Evolutionary conservation across 2,113 vertebrate species (phyloP), one percentile per base, ranked within the genome.

Genomic region (Channa argus): DNA sequence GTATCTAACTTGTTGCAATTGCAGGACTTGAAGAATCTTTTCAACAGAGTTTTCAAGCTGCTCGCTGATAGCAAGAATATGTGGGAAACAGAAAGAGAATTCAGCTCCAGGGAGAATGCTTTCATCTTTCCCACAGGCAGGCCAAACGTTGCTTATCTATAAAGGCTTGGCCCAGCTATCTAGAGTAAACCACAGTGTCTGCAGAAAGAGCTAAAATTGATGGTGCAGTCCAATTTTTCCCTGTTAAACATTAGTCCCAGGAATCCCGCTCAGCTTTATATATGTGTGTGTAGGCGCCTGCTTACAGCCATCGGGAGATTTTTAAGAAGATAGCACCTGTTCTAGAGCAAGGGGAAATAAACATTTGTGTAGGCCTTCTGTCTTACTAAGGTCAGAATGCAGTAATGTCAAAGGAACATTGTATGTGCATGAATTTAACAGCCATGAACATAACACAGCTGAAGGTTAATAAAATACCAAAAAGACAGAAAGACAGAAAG

Each of bases 181-280:
- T 89, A 81, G 79, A 87, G 84, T 86, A 88, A 89, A 91, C 85
- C 80, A 80, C 83, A 60, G 75, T 61, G 77, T 89, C 88, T 81
- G 84, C 86, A 85, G 62, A 74, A 72, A 74, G 74, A 84, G 85
- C 73, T 71, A 37, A 73, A 88, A 86, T 80, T 86, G 84, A 89
- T 83, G 87, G 88, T 14, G 62, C 75, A 71, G 80, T 83, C 86
- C 68, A 84, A 65, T 66, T 78, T 78, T 66, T 85, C 72, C 59
- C 86, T 87, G 85, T 91, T 89, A 89, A 86, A 92, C 88, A 92
- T 92, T 91, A 92, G 62, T 86, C 86, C 67, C 84, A 88, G 89
- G 89, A 90, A 91, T 90, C 79, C 81, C 90, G 86, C 72, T 62
- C 50, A 70, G 76, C 59, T 82, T 58, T 70, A 7, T 46, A 24